These are phyloP conservation scores for Bombus affinis DNA, from an alignment of 1,140 invertebrate species.

Conservation along the genomic window DNA sequence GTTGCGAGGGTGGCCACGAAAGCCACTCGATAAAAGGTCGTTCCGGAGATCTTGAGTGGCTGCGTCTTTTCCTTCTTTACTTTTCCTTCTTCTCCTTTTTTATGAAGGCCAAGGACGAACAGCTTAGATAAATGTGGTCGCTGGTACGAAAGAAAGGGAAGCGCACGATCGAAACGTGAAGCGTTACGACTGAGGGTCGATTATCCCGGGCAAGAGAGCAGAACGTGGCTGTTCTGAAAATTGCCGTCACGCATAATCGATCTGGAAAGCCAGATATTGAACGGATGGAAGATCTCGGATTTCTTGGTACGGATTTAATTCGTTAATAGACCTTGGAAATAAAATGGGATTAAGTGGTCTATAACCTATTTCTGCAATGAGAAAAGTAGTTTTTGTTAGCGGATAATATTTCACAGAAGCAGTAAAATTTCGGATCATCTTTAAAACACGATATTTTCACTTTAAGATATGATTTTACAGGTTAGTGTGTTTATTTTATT, in stretches of 20 bases:
- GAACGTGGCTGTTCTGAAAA: constrained; percentile 1
- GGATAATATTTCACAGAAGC: not conserved
- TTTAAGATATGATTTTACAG: not conserved
- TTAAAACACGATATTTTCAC: not conserved
- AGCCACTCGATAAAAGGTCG: constrained; percentile 63
- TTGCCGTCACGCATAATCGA: constrained; percentile 36
- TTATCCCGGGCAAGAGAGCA: constrained; percentile 6
- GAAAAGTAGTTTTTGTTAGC: not conserved
- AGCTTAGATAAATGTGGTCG: constrained; percentile 51
- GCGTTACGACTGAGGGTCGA: constrained; percentile 16
- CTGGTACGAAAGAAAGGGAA: not conserved
- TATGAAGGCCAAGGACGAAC: constrained; percentile 61
- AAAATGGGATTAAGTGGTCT: not conserved
- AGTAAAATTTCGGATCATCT: not conserved
- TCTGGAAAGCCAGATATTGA: not conserved
- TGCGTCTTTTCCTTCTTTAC: constrained; percentile 44
- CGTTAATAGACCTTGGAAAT: not conserved
- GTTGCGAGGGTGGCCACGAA: constrained; percentile 48
- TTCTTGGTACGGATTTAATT: not conserved
- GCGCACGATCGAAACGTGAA: constrained; percentile 31
- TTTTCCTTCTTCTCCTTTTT: constrained; percentile 36
- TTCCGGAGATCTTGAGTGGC: constrained; percentile 49
- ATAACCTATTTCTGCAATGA: not conserved
- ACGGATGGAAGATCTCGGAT: not conserved
- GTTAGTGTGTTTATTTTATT: too few species aligned